Conservation (phyloP, 2,113 vertebrate genomes). For the Oreochromis tanganicae region DNA sequence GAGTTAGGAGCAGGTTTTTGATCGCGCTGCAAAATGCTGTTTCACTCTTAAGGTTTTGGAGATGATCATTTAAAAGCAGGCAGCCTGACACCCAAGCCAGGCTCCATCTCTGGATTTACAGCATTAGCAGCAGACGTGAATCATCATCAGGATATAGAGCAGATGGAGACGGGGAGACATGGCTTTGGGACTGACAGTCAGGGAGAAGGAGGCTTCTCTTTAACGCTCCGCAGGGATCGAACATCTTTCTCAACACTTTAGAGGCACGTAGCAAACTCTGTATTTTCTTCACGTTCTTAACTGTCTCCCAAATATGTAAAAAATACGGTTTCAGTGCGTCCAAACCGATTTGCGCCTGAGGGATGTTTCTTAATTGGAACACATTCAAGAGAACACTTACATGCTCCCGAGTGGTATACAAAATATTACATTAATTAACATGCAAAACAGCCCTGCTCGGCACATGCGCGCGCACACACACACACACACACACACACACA, state of each 20-base stretch:
- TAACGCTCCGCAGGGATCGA: neutral
- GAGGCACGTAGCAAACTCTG: neutral
- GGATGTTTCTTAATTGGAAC: conserved; percentile 69
- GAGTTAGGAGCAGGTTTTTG: neutral
- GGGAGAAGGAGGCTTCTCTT: neutral
- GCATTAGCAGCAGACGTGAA: conserved; percentile 58
- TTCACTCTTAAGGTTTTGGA: conserved; percentile 1
- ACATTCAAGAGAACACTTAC: conserved; percentile 67
- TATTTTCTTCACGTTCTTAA: conserved; percentile 51
- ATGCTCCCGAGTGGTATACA: conserved; percentile 66
- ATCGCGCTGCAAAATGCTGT: neutral
- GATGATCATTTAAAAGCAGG: conserved; percentile 32
- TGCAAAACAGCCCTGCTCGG: conserved; percentile 62
- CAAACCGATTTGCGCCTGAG: conserved; percentile 54
- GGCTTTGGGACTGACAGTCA: conserved; percentile 33
- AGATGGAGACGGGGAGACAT: conserved; percentile 36
- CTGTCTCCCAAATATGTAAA: conserved; percentile 36
- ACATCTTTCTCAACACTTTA: neutral
- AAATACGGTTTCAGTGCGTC: conserved; percentile 53
- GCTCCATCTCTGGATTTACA: conserved; percentile 53
- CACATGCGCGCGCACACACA: neutral
- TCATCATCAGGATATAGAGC: conserved; percentile 46
- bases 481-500: neutral
- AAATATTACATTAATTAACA: conserved; percentile 73
- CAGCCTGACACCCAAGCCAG: conserved; percentile 30